Evolutionary conservation across 2,113 vertebrate genomes (phyloP), one percentile per base, ranked within the genome.

Genomic region (Scartelaos histophorus): DNA sequence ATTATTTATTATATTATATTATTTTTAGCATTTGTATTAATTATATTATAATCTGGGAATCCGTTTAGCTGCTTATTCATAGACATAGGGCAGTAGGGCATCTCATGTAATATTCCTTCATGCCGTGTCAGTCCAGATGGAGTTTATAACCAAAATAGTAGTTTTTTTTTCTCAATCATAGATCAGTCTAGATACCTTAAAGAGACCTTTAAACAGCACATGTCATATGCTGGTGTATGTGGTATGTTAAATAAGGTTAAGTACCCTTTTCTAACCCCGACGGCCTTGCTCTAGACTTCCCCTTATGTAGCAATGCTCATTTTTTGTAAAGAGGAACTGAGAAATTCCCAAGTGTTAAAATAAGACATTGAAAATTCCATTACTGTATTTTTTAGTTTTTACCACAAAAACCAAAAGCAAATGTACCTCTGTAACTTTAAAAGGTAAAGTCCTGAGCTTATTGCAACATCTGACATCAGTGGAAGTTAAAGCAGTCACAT

Each of bases 241-340:
- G 0, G 11, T 13, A 57, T 24, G 57, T 61, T 61, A 61, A 9
- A 29, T 1, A 61, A 61, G 58, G 58, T 61, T 17, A 61, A 22
- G n/a, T 2, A 58, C 21, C 29, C 0, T 1, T 2, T 38, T 29
- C 29, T 64, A 19, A 43, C 61, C 61, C 19, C 17, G 19, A 2
- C 34, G 10, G 38, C 38, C 38, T 43, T 43, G 7, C 38, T 51
- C 74, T 67, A 15, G 0, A 10, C 45, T 73, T 78, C 46, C 25
- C 58, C 5, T 81, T 49, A 73, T 66, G 19, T 73, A 29, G 49
- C 29, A 54, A 66, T 68, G 21, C 62, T 74, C 70, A 67, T 58
- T 46, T 25, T 79, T 72, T 77, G 68, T 77, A 84, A 74, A 82
- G 69, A 68, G 76, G 86, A 87, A 62, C 68, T 61, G 1, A 62